These are phyloP conservation scores for Psephotus haematonotus DNA, from an alignment of 2,113 vertebrate genomes.

Conservation along the genomic window DNA sequence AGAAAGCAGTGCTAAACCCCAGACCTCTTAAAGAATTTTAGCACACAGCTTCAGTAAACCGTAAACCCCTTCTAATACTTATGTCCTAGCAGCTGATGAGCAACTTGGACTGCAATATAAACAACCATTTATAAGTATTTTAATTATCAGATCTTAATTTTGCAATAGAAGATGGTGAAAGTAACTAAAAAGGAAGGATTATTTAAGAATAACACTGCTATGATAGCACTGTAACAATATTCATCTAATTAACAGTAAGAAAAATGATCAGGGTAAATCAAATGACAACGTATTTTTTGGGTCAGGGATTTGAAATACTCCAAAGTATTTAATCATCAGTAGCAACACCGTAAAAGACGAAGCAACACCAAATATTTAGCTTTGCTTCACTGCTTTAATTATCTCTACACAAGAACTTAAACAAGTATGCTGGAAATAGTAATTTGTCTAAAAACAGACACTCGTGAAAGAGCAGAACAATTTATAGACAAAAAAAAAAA, in stretches of 20 bases:
- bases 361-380: background rate
- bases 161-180: background rate
- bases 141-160: slow-evolving; percentile 1
- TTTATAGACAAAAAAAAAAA: background rate
- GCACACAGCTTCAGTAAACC: background rate
- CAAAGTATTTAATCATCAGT: slow-evolving; percentile 31
- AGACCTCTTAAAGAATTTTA: background rate
- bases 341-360: slow-evolving; percentile 16
- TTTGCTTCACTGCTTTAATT: slow-evolving; percentile 1
- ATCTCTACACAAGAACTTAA: background rate
- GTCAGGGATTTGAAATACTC: slow-evolving; percentile 38
- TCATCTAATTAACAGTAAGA: slow-evolving; percentile 35
- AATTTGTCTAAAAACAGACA: background rate
- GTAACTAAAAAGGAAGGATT: background rate
- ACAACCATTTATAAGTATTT: background rate
- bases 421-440: background rate
- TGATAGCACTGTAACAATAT: background rate
- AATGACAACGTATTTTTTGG: background rate
- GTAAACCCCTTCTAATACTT: background rate
- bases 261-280: background rate
- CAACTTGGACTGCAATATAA: background rate
- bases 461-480: background rate
- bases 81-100: background rate
- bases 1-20: background rate
- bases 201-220: background rate